Conservation (phyloP, 2,888 invertebrate genomes). For the Acanthopleura granulata region DNA sequence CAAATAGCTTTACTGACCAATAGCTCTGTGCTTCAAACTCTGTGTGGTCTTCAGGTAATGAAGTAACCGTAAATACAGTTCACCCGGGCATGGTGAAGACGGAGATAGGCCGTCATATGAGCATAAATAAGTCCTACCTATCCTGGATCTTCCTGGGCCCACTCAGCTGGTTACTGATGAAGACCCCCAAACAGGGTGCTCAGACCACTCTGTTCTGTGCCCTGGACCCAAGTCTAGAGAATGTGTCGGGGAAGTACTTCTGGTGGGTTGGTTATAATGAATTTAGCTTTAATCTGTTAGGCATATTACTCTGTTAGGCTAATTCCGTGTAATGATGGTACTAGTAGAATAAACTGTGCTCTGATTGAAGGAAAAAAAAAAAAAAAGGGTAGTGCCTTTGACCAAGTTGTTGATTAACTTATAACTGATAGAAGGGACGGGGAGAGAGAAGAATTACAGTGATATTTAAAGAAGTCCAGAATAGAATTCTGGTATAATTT, state of each 20-base stretch:
- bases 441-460: no score
- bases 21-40: no score
- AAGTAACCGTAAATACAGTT: constrained; percentile 52
- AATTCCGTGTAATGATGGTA: no score
- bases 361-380: no score
- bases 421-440: no score
- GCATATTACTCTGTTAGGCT: no score
- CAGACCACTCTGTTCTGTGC: constrained; percentile 60
- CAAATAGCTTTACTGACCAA: no score
- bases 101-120: constrained; percentile 46
- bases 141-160: constrained; percentile 47
- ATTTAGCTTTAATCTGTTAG: not conserved
- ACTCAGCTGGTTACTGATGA: constrained; percentile 45
- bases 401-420: no score
- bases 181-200: constrained; percentile 54
- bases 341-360: no score
- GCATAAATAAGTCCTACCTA: constrained; percentile 42
- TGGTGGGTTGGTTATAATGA: constrained; percentile 37
- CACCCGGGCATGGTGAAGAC: constrained; percentile 54
- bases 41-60: constrained; percentile 46
- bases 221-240: constrained; percentile 45
- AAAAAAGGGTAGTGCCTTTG: no score
- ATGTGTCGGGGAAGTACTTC: constrained; percentile 57
- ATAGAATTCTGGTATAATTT: no score
- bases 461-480: no score